Percentiles rank a stretch among this genome's conserved stretches.
phyloP scores from a whole-genome alignment of 2,797 vertebrate genomes.

The Sebastes variabilis region DNA sequence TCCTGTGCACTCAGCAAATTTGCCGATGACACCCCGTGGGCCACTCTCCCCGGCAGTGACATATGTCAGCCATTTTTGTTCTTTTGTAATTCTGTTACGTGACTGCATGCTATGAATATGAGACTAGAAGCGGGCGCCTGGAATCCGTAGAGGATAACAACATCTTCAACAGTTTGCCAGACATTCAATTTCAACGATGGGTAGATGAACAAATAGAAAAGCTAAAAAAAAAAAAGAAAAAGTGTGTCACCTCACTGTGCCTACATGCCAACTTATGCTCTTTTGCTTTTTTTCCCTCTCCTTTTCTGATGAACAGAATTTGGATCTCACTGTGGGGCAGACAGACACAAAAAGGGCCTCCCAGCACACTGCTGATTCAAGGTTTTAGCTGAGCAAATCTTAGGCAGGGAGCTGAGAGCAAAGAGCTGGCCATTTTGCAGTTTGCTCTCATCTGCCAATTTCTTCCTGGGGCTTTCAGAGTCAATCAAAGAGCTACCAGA shows the following conservation, averaged over 20 bases:
- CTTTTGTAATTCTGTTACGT: slow-evolving; percentile 42
- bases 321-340: slow-evolving; percentile 62
- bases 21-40: slow-evolving; percentile 58
- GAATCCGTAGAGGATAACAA: background rate
- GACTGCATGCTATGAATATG: slow-evolving; percentile 7
- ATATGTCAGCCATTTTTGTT: slow-evolving; percentile 67
- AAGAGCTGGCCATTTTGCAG: slow-evolving; percentile 82
- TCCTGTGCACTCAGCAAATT: slow-evolving; percentile 75
- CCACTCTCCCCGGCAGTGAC: slow-evolving; percentile 49
- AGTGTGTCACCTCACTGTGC: slow-evolving; percentile 11
- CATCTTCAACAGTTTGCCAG: slow-evolving; percentile 26
- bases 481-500: slow-evolving; percentile 83
- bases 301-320: slow-evolving; percentile 60
- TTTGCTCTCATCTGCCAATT: slow-evolving; percentile 81
- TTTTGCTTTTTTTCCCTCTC: background rate
- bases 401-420: slow-evolving; percentile 71
- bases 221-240: background rate
- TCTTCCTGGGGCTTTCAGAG: slow-evolving; percentile 81
- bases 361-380: slow-evolving; percentile 77
- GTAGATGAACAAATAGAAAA: slow-evolving; percentile 20
- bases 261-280: slow-evolving; percentile 35
- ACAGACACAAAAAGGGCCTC: slow-evolving; percentile 65
- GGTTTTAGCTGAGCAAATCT: slow-evolving; percentile 76
- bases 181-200: slow-evolving; percentile 15
- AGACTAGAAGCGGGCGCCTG: background rate